Evolutionary conservation across 2,888 invertebrate species (phyloP).

Genomic region (Diogma glabrata): DNA sequence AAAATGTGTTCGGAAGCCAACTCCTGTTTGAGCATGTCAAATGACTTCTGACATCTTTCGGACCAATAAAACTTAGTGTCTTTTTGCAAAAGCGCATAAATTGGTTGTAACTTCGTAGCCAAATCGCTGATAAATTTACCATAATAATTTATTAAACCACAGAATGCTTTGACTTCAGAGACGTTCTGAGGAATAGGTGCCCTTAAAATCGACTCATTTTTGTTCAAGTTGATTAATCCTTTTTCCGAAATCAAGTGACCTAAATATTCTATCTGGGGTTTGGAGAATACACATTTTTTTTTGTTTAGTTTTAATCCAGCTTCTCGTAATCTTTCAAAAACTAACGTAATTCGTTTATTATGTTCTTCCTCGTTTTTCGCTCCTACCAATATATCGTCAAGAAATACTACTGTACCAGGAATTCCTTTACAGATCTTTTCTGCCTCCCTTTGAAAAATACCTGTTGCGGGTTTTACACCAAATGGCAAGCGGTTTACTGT

Average conservation of each 20-base stretch:
- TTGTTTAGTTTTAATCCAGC: not conserved
- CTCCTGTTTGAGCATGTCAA: too few species aligned
- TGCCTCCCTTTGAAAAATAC: not conserved
- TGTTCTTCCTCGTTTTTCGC: not conserved
- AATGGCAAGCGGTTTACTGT: constrained; percentile 14
- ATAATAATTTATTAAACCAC: constrained; percentile 18
- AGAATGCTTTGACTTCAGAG: constrained; percentile 12
- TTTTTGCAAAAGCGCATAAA: constrained; percentile 9
- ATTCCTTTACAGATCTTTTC: not conserved
- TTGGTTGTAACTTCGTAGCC: constrained; percentile 10
- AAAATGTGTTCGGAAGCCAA: too few species aligned
- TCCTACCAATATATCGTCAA: constrained; percentile 2
- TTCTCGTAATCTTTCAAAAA: not conserved
- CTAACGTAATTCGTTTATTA: not conserved
- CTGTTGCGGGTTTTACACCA: constrained; percentile 13
- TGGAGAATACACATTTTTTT: not conserved
- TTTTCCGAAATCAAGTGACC: too few species aligned
- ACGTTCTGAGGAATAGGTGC: constrained; percentile 12
- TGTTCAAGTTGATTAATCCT: too few species aligned
- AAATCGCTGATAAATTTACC: constrained; percentile 20
- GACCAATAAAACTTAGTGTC: too few species aligned
- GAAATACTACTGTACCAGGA: constrained; percentile 10
- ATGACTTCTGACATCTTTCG: too few species aligned
- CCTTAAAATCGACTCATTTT: constrained; percentile 9
- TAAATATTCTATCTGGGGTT: not conserved